A percentile compares a stretch with the other conserved stretches of the same genome.
Evolutionary conservation across 2,113 vertebrate species (phyloP).

Genomic region (Todiramphus chloris): DNA sequence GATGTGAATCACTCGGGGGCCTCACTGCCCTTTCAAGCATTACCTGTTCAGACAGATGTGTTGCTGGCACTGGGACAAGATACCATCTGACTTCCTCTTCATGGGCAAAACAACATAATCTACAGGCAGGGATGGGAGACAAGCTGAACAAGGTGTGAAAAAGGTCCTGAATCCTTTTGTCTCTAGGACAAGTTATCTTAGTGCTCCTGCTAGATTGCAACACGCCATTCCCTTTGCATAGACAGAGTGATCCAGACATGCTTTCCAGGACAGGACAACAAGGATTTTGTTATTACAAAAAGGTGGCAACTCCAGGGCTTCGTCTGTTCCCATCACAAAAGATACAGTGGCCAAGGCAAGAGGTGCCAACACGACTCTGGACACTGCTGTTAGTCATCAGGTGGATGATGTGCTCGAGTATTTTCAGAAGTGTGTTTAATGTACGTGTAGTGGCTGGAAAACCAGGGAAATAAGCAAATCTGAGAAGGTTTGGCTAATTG

Average conservation of each 20-base stretch:
- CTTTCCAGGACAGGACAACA: background rate
- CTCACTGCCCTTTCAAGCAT: accelerated
- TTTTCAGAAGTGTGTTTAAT: background rate
- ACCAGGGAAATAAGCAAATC: background rate
- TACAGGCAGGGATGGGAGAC: background rate
- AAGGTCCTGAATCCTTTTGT: background rate
- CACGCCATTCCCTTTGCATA: accelerated
- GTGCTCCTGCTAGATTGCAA: background rate
- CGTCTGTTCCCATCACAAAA: background rate
- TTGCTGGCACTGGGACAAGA: slow-evolving; percentile 14
- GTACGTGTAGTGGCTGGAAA: background rate
- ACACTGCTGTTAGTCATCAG: background rate
- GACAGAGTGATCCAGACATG: background rate
- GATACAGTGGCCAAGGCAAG: background rate
- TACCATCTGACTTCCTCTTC: slow-evolving; percentile 57
- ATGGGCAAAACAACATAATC: background rate
- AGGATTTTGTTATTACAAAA: background rate
- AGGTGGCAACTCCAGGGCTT: background rate
- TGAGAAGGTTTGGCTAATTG: background rate
- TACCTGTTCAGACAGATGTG: slow-evolving; percentile 53
- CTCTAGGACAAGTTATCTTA: background rate
- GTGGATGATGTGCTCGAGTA: background rate
- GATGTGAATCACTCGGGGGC: background rate
- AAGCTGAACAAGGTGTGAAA: background rate
- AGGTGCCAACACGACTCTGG: background rate